Evolutionary conservation across 1,140 invertebrate genomes (phyloP).

Genomic region (Fopius arisanus): DNA sequence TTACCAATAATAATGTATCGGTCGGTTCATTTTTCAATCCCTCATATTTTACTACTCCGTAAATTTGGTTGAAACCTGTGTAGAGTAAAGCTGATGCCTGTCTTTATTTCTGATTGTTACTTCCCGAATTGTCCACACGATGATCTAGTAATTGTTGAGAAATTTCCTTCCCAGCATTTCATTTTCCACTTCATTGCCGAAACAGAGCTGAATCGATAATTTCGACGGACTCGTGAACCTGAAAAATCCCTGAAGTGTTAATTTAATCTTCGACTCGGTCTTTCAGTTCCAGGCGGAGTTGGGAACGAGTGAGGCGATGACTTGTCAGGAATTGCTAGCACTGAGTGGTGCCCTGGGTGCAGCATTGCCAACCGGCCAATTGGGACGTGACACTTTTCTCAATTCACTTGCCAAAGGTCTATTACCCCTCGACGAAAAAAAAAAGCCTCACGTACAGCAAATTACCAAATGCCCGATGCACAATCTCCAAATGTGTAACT

Average conservation of each 20-base stretch:
- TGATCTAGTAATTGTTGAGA: too few species aligned
- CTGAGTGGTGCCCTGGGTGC: slow-evolving; percentile 90
- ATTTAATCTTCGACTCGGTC: not conserved
- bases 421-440: not conserved
- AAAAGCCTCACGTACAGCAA: slow-evolving; percentile 19
- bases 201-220: too few species aligned
- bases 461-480: slow-evolving; percentile 30
- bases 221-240: too few species aligned
- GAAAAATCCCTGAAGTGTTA: not conserved
- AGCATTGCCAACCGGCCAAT: slow-evolving; percentile 86
- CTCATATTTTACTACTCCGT: too few species aligned
- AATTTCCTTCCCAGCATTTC: too few species aligned
- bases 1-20: too few species aligned
- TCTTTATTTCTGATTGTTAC: too few species aligned
- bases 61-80: too few species aligned
- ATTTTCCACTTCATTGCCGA: too few species aligned
- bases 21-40: too few species aligned
- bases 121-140: too few species aligned
- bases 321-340: slow-evolving; percentile 90
- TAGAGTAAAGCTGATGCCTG: too few species aligned
- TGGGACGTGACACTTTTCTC: slow-evolving; percentile 82
- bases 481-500: not conserved
- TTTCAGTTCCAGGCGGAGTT: slow-evolving; percentile 62
- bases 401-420: slow-evolving; percentile 79
- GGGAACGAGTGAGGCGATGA: slow-evolving; percentile 74